Evolutionary conservation across 53 echinoderm and acorn worm genomes (phyloP).

Genomic region (Hippasteria phrygiana): DNA sequence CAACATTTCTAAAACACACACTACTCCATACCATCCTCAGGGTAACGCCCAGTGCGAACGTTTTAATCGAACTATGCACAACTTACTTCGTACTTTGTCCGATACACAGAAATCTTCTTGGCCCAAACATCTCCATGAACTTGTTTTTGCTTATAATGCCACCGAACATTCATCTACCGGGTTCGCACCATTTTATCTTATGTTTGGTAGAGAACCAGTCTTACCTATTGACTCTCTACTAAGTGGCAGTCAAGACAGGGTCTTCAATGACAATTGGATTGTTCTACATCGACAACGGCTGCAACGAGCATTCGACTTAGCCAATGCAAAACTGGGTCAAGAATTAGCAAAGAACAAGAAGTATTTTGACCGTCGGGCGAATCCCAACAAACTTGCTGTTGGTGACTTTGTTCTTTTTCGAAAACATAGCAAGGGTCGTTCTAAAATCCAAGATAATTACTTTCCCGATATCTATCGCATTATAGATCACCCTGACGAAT

Average conservation of each 20-base stretch:
- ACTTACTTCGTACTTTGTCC: too few relatives aligned
- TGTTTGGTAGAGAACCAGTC: too few relatives aligned
- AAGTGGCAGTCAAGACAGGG: neutral
- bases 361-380: neutral
- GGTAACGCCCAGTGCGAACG: too few relatives aligned
- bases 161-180: too few relatives aligned
- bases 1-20: too few relatives aligned
- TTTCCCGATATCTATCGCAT: neutral
- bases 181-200: too few relatives aligned
- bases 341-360: neutral
- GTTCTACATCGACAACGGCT: slow-evolving; percentile 12
- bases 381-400: neutral
- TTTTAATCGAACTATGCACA: too few relatives aligned
- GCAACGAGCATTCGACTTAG: slow-evolving; percentile 14
- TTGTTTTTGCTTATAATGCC: too few relatives aligned
- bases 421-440: neutral
- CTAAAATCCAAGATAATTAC: neutral
- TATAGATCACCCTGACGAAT: neutral
- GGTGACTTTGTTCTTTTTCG: neutral
- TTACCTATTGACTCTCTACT: slow-evolving; percentile 11
- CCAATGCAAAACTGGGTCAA: neutral
- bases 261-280: slow-evolving; percentile 20
- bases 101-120: too few relatives aligned
- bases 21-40: too few relatives aligned
- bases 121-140: too few relatives aligned